These are phyloP conservation scores for Synanthedon tipuliformis DNA, from an alignment of 2,888 invertebrate species.

Conservation along the genomic window DNA sequence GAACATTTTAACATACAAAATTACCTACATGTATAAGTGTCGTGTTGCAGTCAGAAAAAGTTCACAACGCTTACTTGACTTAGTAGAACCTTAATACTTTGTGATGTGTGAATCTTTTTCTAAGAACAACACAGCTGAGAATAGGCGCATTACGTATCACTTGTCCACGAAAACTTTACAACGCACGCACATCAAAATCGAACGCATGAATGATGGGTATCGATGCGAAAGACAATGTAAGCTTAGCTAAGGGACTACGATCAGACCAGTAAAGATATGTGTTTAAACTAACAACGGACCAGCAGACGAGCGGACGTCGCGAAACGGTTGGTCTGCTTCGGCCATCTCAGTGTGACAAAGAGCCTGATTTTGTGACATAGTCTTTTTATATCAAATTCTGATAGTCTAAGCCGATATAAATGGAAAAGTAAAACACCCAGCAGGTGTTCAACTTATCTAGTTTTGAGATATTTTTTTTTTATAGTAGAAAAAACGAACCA, in stretches of 20 bases:
- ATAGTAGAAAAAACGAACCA: no score
- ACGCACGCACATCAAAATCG: slow-evolving; percentile 22
- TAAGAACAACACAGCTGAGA: slow-evolving; percentile 20
- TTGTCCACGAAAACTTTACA: slow-evolving; percentile 24
- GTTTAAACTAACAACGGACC: slow-evolving; percentile 21
- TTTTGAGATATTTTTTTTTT: no score
- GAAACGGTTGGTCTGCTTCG: slow-evolving; percentile 16
- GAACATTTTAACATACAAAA: slow-evolving; percentile 39
- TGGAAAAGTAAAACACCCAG: no score
- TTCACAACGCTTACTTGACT: slow-evolving; percentile 14
- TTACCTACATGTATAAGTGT: slow-evolving; percentile 12
- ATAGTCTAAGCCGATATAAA: no score
- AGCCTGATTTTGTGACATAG: no score
- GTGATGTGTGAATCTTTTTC: slow-evolving; percentile 17
- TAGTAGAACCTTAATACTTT: slow-evolving; percentile 1
- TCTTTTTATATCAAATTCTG: no score
- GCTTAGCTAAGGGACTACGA: slow-evolving; percentile 26
- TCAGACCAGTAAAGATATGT: slow-evolving; percentile 47
- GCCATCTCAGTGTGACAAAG: no score
- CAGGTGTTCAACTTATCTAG: no score
- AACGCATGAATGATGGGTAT: slow-evolving; percentile 27
- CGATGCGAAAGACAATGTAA: slow-evolving; percentile 24
- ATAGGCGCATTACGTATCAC: slow-evolving; percentile 31
- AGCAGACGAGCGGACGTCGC: slow-evolving; percentile 5
- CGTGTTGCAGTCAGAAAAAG: slow-evolving; percentile 19